Percentiles rank a stretch among this genome's conserved stretches.
These are phyloP conservation scores for Petrocephalus zakoni DNA, from an alignment of 2,113 vertebrate genomes.

Conservation along the genomic window DNA sequence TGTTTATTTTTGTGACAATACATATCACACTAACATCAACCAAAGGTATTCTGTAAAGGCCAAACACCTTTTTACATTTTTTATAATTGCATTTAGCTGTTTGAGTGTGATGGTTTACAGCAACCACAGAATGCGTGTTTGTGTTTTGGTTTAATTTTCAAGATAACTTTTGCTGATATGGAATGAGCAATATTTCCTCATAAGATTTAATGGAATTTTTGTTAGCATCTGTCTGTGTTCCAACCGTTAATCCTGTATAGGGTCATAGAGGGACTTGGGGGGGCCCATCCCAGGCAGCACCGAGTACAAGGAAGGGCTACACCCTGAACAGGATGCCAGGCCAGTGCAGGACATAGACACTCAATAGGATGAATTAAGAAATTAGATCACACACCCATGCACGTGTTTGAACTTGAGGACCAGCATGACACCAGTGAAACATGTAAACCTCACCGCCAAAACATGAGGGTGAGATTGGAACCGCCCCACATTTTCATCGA, in stretches of 20 bases:
- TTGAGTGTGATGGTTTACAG: background rate
- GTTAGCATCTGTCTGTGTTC: background rate
- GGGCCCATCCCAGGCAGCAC: background rate
- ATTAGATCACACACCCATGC: background rate
- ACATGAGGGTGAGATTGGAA: background rate
- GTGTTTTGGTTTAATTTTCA: background rate
- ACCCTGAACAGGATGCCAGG: background rate
- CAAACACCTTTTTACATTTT: background rate
- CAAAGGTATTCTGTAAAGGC: background rate
- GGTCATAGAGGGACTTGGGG: background rate
- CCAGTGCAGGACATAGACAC: background rate
- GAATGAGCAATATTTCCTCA: background rate
- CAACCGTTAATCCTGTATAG: background rate
- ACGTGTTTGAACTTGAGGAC: background rate
- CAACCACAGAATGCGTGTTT: background rate
- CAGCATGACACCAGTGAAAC: background rate
- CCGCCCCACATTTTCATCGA: background rate
- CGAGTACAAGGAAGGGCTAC: background rate
- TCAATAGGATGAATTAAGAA: background rate
- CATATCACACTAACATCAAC: background rate
- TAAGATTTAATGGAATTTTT: background rate
- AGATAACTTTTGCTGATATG: background rate
- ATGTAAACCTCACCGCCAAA: background rate
- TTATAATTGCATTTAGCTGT: background rate
- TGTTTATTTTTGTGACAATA: background rate